Evolutionary conservation across 2,888 invertebrate species (phyloP).

Genomic region (Eupelmus urozonus): DNA sequence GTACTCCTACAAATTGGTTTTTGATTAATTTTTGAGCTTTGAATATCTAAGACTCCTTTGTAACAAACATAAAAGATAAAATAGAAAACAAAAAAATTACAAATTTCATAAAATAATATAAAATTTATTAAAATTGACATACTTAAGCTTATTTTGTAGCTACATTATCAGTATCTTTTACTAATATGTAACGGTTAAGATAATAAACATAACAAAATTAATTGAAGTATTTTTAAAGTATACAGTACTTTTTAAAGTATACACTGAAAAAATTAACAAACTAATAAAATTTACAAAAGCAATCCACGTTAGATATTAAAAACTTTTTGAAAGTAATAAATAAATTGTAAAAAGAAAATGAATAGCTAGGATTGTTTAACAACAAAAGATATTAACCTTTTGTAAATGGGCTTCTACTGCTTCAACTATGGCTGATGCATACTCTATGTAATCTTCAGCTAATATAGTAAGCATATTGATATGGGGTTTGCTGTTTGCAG

Average conservation of each 20-base stretch:
- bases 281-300: background rate
- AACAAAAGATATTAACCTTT: conserved; percentile 84
- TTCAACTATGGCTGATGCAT: conserved; percentile 94
- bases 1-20: background rate
- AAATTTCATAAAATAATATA: background rate
- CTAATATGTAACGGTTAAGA: no score
- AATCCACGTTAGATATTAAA: background rate
- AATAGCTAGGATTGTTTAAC: conserved; percentile 48
- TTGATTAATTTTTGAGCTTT: background rate
- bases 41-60: conserved; percentile 1
- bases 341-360: conserved; percentile 14
- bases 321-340: background rate
- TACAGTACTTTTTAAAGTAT: background rate
- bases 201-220: background rate
- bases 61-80: no score
- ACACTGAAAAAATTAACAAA: background rate
- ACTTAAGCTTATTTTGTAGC: background rate
- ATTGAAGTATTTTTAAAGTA: no score
- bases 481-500: conserved; percentile 96
- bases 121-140: background rate
- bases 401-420: conserved; percentile 96
- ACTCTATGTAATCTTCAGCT: conserved; percentile 96
- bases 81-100: no score
- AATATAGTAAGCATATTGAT: conserved; percentile 99
- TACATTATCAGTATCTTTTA: background rate